Base-by-base conservation (phyloP, 2,113 vertebrate genomes). In the Loxodonta africana region DNA sequence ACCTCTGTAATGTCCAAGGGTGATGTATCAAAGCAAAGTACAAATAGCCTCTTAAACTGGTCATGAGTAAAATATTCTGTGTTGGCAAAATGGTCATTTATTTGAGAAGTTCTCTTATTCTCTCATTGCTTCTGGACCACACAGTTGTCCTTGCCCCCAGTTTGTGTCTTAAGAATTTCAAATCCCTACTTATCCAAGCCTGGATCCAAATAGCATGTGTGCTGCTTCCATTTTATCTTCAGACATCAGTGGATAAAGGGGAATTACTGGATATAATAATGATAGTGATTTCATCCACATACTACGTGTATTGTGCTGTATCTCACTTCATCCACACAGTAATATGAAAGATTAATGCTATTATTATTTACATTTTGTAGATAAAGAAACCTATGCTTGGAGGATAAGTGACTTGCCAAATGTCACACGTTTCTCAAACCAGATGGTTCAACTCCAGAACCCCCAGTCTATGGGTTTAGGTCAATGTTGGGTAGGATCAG, bases 91-190 rank as follows among this genome's bases (percentile, higher is more conserved):
- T 28, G 21, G 21, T 20, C 90, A 71, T 53, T 76, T 83, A 11
- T 65, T 67, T 96, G 73, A 51, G 23, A 89, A 69, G 18, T 44
- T 83, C 62, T 88, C 1, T 62, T 83, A 62, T 20, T 91, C n/a
- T 26, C 6, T 95, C 53, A 67, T 63, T 78, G 44, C 65, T 91
- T 44, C 30, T 74, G 65, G 11, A 20, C 25, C 92, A 11, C 17
- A n/a, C 23, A 78, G n/a, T 41, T 51, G 15, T 53, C 51, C 46
- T 71, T 67, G 33, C 20, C 41, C 46, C 90, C 28, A 67, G 33
- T 71, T 63, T 78, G 33, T 28, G 33, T 87, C 26, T 88, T 86
- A 41, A 90, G 71, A 63, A 23, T 63, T 89, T 77, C 25, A 69
- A 65, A 41, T 69, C 37, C 28, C 10, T 30, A 0, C 12, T 41